Evolutionary conservation across 2,888 invertebrate genomes (phyloP).

Genomic region (Chloroclysta siterata): DNA sequence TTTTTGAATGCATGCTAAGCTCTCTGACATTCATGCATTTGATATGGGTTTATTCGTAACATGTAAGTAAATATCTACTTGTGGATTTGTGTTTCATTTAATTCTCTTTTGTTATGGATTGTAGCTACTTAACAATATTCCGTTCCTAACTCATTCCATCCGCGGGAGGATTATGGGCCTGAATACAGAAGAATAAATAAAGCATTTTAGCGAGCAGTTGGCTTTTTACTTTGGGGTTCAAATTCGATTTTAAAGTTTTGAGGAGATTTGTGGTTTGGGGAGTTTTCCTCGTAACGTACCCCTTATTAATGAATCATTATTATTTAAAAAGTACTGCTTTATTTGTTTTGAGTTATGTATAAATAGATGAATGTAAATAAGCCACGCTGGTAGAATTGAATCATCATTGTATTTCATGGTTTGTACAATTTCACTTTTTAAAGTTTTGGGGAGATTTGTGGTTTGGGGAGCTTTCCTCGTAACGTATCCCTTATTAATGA

Average conservation of each 20-base stretch:
- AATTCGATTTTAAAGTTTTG: conserved; percentile 1
- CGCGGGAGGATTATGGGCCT: not conserved
- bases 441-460: not conserved
- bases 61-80: not conserved
- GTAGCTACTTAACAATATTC: not conserved
- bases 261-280: not conserved
- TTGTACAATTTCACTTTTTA: not conserved
- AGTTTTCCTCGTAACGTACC: not conserved
- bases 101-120: not conserved
- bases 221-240: conserved; percentile 7
- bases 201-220: conserved; percentile 4
- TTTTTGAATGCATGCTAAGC: too few species aligned
- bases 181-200: conserved; percentile 8
- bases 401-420: too few species aligned
- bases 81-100: not conserved
- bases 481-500: not conserved
- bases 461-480: not conserved
- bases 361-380: too few species aligned
- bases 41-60: not conserved
- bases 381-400: too few species aligned
- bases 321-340: not conserved
- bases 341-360: not conserved
- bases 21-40: too few species aligned
- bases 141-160: not conserved
- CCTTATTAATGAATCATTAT: not conserved